Percentiles rank a stretch among this genome's conserved stretches.
These are phyloP conservation scores for Steinernema khuongi DNA, from an alignment of 1,140 invertebrate species.

Conservation along the genomic window DNA sequence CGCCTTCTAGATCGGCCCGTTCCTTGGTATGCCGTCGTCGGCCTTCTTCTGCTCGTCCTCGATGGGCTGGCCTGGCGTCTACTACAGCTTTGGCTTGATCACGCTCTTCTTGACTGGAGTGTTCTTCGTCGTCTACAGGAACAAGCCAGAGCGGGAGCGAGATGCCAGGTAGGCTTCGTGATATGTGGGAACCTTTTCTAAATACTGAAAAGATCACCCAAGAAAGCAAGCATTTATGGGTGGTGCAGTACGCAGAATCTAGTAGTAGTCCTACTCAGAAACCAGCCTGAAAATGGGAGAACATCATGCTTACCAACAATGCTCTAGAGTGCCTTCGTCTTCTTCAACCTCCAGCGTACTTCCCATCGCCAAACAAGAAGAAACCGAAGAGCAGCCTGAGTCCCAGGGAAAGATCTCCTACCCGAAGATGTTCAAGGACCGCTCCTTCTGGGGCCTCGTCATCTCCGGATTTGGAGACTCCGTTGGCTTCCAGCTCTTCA, in stretches of 20 bases:
- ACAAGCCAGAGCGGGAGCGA: slow-evolving; percentile 26
- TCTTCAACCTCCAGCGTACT: background rate
- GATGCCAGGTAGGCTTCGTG: slow-evolving; percentile 19
- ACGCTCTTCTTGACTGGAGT: slow-evolving; percentile 27
- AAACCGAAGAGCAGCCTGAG: background rate
- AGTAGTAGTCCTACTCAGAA: too few relatives aligned
- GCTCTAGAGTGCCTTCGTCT: background rate
- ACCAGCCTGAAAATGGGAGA: too few relatives aligned
- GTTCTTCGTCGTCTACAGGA: slow-evolving; percentile 38
- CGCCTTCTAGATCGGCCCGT: background rate
- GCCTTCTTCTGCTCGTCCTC: slow-evolving; percentile 37
- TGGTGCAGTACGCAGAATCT: too few relatives aligned
- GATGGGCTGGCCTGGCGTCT: slow-evolving; percentile 39
- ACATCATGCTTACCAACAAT: slow-evolving; percentile 29
- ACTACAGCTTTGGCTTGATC: slow-evolving; percentile 38
- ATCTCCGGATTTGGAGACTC: slow-evolving; percentile 38
- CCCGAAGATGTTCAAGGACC: slow-evolving; percentile 27
- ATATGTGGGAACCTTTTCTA: background rate
- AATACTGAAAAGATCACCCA: too few relatives aligned
- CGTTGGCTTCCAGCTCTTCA: slow-evolving; percentile 40
- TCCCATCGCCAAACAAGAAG: slow-evolving; percentile 5
- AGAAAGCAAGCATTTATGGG: too few relatives aligned
- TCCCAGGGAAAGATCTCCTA: background rate
- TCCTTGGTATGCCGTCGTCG: background rate
- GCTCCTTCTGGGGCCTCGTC: slow-evolving; percentile 38